phyloP scores from a whole-genome alignment of 64 coral and sea anemone species.

The Actinia tenebrosa region DNA sequence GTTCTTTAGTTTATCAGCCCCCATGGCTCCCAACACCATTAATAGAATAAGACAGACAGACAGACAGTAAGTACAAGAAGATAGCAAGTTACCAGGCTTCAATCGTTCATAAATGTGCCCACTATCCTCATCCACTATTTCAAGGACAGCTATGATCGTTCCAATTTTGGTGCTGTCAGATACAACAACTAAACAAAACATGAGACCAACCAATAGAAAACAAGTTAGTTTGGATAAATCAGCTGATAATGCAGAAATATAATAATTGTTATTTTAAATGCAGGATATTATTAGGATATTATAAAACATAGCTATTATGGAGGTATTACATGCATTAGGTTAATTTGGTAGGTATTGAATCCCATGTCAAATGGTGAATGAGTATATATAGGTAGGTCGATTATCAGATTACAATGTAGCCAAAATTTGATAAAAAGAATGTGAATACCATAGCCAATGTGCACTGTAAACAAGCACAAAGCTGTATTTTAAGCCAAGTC shows the following conservation, averaged over 20 bases:
- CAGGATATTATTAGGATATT: neutral
- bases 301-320: neutral
- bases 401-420: neutral
- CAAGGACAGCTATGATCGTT: constrained; percentile 31
- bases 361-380: neutral
- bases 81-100: constrained; percentile 17
- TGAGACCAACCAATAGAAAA: constrained; percentile 19
- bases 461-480: neutral
- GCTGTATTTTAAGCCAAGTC: too few relatives aligned
- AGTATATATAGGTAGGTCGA: neutral
- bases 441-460: neutral
- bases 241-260: neutral
- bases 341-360: neutral
- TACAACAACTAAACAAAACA: constrained; percentile 21
- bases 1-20: neutral
- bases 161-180: constrained; percentile 25
- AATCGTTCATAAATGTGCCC: constrained; percentile 2
- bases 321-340: neutral
- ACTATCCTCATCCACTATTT: constrained; percentile 22
- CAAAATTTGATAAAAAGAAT: neutral
- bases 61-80: constrained; percentile 10
- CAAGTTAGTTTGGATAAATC: neutral
- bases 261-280: neutral
- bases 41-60: neutral
- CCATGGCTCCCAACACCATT: constrained; percentile 3